phyloP scores from a whole-genome alignment of 2,888 invertebrate species.

The Platypus cylindrus region DNA sequence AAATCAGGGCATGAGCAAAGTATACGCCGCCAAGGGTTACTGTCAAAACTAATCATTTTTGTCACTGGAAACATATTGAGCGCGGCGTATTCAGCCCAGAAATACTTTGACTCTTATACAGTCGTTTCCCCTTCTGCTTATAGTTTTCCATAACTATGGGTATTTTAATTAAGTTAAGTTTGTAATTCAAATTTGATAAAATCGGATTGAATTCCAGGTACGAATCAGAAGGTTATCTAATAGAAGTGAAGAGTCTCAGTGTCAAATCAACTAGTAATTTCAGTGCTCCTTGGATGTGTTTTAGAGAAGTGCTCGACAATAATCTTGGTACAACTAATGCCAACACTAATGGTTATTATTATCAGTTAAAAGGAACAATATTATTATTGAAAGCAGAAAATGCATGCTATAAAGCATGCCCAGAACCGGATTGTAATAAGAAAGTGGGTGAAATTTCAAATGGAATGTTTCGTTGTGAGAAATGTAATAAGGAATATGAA shows the following conservation, averaged over 20 bases:
- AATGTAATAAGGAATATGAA: constrained; percentile 75
- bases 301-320: constrained; percentile 48
- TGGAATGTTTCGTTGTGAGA: constrained; percentile 86
- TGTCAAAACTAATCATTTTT: too few species aligned
- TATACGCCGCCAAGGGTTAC: too few species aligned
- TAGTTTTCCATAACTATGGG: too few species aligned
- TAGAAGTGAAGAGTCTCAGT: constrained; percentile 52
- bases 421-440: constrained; percentile 82
- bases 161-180: too few species aligned
- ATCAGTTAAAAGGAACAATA: constrained; percentile 63
- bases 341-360: constrained; percentile 76
- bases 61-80: too few species aligned
- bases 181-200: too few species aligned
- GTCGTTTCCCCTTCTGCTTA: too few species aligned
- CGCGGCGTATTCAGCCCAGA: too few species aligned
- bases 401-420: constrained; percentile 84
- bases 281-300: constrained; percentile 55
- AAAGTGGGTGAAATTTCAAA: constrained; percentile 84
- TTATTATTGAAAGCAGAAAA: constrained; percentile 70
- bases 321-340: constrained; percentile 49
- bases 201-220: constrained; percentile 37
- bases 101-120: too few species aligned
- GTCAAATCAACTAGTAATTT: constrained; percentile 27
- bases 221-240: constrained; percentile 58
- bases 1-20: too few species aligned